phyloP scores from a whole-genome alignment of 1,140 invertebrate genomes.

The Maconellicoccus hirsutus region DNA sequence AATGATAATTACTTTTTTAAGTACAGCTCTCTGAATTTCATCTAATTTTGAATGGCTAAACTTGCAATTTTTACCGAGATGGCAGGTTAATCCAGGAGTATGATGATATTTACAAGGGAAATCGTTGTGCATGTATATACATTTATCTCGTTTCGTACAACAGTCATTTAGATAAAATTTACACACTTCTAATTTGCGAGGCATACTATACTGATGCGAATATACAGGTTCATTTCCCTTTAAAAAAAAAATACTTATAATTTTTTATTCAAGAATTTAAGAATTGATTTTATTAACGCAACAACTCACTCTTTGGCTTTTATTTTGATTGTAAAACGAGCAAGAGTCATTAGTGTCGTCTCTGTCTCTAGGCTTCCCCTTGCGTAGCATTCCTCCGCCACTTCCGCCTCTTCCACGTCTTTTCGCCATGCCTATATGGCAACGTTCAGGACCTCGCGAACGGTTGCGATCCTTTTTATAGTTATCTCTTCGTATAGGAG shows the following conservation, averaged over 20 bases:
- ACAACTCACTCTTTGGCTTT: conserved; percentile 13
- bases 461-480: background rate
- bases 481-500: background rate
- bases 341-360: background rate
- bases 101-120: conserved; percentile 97
- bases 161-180: conserved; percentile 94
- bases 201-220: conserved; percentile 70
- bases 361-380: conserved; percentile 9
- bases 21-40: conserved; percentile 52
- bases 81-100: conserved; percentile 69
- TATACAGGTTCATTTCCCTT: conserved; percentile 66
- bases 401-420: conserved; percentile 21
- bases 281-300: background rate
- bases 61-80: conserved; percentile 70
- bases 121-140: conserved; percentile 91
- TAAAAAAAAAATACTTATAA: conserved; percentile 31
- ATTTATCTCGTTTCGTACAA: conserved; percentile 90
- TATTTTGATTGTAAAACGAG: background rate
- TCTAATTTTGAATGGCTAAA: conserved; percentile 80
- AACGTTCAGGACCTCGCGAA: background rate
- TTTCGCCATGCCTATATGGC: background rate
- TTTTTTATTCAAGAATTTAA: background rate
- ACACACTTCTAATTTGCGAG: conserved; percentile 84
- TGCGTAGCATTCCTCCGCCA: conserved; percentile 11
- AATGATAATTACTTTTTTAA: conserved; percentile 42